Evolutionary conservation across 2,888 invertebrate species (phyloP), one percentile per base, ranked within the genome.

Genomic region (Nomada lathburiana): DNA sequence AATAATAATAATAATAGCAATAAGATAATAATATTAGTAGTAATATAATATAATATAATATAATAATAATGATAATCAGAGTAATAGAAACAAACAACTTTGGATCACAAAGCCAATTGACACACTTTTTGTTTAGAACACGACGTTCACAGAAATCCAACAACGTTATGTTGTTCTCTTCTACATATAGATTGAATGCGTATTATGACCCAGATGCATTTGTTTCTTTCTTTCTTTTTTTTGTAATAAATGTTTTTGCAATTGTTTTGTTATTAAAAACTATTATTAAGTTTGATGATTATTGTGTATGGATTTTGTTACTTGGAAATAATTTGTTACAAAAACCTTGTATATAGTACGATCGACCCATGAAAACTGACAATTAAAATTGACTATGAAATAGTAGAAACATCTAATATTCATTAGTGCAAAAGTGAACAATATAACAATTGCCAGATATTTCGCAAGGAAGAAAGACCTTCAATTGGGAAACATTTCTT

Each of bases 41-140:
- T 76, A 63, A 74, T 80, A 82, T 76, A 73, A 72, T 44, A 44
- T 76, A 63, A 74, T 80, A 26, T 70, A 64, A 52, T 55, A 80
- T 83, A 75, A 76, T 83, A 75, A 76, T 82, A 79, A 81, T 81
- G 36, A 78, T 72, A 73, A 79, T 81, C 69, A 67, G 73, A 82
- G 68, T 86, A 78, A 84, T 85, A 86, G 86, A 89, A 90, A 90
- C 84, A 87, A 89, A 88, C 77, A 89, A 90, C 86, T 89, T 90
- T 89, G 83, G 86, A 89, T 90, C 86, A 82, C 76, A 81, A 88
- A 90, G 82, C 87, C 86, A 85, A 90, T 88, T 80, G 69, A 88
- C 80, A 81, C 82, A 76, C 55, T 26, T 64, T 76, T 79, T 80
- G 77, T 68, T 57, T 77, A 80, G 71, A 78, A 84, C 55, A 75